Evolutionary conservation across 1,140 invertebrate genomes (phyloP), one percentile per base, ranked within the genome.

Genomic region (Platyura marginata): DNA sequence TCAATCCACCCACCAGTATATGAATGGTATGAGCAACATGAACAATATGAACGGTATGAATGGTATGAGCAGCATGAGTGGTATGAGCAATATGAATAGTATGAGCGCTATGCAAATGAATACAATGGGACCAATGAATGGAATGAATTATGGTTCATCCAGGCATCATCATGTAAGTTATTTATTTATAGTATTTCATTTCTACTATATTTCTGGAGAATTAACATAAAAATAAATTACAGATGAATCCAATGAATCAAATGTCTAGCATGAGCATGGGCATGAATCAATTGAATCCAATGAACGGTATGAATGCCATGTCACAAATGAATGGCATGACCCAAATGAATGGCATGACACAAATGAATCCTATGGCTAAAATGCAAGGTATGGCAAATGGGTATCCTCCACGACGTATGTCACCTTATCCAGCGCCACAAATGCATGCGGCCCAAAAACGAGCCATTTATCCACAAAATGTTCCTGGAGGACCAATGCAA

Each of bases 361-460:
- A 44, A 44, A 44, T 38, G 35, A 38, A 60, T 47, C 58, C 59
- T 3, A 59, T 61, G 58, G 55, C 56, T 39, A 61, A 61, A 47
- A 61, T 61, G 59, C 58, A 61, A 49, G 58, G 58, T 46, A 61
- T 61, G 58, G 57, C 57, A 46, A 60, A 60, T 35, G 56, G 56
- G 21, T 44, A 60, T 40, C 53, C 67, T 45, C 67, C 68, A 33
- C 71, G 81, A 48, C 66, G 84, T 51, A 67, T 84, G 60, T 68
- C 80, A 18, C 83, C 84, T 0, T 89, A 87, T 62, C 81, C 83
- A 2, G 74, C 72, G 40, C 79, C 81, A 6, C 72, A 75, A 20
- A 81, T 85, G 75, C 77, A 87, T 52, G 82, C 84, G 72, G 70
- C 72, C 22, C 81, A 86, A 52, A 84, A 88, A 54, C 44, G 59